Evolutionary conservation across 2,797 vertebrate genomes (phyloP).

Genomic region (Siniperca undulata): DNA sequence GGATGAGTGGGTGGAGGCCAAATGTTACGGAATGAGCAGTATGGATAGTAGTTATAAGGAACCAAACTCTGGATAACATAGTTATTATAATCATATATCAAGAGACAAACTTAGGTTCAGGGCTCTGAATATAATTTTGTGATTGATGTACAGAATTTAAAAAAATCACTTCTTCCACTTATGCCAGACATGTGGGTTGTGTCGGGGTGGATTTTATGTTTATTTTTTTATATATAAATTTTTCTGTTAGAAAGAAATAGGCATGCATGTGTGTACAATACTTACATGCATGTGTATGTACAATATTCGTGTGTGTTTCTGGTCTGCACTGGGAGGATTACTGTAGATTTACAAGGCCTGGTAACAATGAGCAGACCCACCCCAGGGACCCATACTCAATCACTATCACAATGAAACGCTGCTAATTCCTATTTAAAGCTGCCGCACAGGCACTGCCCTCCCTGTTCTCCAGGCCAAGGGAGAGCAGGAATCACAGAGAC

Average conservation of each 20-base stretch:
- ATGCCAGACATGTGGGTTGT: not conserved
- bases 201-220: not conserved
- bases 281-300: slow-evolving; percentile 35
- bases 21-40: slow-evolving; percentile 57
- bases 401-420: slow-evolving; percentile 82
- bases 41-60: slow-evolving; percentile 52
- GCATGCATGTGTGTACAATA: slow-evolving; percentile 1
- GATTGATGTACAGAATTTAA: not conserved
- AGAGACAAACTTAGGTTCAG: not conserved
- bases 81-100: slow-evolving; percentile 30
- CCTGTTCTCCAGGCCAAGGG: slow-evolving; percentile 52
- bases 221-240: not conserved
- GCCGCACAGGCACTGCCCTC: slow-evolving; percentile 72
- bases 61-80: slow-evolving; percentile 37
- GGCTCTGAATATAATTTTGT: not conserved
- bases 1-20: slow-evolving; percentile 65
- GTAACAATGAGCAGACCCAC: slow-evolving; percentile 79
- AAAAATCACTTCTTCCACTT: not conserved
- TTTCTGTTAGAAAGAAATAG: not conserved
- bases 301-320: slow-evolving; percentile 44
- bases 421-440: slow-evolving; percentile 85
- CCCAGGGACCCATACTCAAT: slow-evolving; percentile 79
- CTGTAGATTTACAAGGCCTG: slow-evolving; percentile 81
- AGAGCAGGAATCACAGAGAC: slow-evolving; percentile 45
- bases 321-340: slow-evolving; percentile 79